Conservation (phyloP, 2,888 invertebrate species). For the Orchestes rusci region DNA sequence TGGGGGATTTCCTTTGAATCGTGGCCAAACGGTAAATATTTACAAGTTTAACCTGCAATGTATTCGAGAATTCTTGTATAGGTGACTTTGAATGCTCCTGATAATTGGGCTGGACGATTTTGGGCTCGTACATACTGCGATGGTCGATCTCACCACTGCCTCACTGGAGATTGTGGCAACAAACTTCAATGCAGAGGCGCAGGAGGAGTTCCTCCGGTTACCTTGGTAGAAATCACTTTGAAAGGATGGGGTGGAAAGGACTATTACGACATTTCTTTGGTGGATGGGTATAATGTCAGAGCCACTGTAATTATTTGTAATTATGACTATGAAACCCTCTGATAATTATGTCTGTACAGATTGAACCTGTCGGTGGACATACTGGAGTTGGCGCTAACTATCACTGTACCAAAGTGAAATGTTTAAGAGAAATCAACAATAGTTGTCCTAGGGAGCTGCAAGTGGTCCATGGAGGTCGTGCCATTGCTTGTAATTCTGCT, state of each 20-base stretch:
- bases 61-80: too few relatives aligned
- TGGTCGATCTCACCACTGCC: conserved; percentile 33
- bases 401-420: conserved; percentile 39
- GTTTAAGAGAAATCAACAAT: conserved; percentile 37
- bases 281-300: conserved; percentile 46
- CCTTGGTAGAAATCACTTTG: conserved; percentile 44
- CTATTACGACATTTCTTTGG: conserved; percentile 47
- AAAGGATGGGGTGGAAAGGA: conserved; percentile 40
- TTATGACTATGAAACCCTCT: not conserved
- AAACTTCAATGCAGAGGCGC: conserved; percentile 42
- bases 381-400: conserved; percentile 32
- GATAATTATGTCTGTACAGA: conserved; percentile 29
- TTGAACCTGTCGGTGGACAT: conserved; percentile 33
- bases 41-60: too few relatives aligned
- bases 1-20: conserved; percentile 32
- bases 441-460: conserved; percentile 40
- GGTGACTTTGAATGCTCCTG: conserved; percentile 20
- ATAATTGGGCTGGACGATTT: conserved; percentile 25
- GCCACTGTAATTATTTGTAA: conserved; percentile 29
- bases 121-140: conserved; percentile 44
- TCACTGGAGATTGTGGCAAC: conserved; percentile 43
- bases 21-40: conserved; percentile 30
- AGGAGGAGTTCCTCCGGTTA: conserved; percentile 43
- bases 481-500: conserved; percentile 45
- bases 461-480: conserved; percentile 29